These are phyloP conservation scores for Aphidius colemani DNA, from an alignment of 2,888 invertebrate species.

Conservation along the genomic window DNA sequence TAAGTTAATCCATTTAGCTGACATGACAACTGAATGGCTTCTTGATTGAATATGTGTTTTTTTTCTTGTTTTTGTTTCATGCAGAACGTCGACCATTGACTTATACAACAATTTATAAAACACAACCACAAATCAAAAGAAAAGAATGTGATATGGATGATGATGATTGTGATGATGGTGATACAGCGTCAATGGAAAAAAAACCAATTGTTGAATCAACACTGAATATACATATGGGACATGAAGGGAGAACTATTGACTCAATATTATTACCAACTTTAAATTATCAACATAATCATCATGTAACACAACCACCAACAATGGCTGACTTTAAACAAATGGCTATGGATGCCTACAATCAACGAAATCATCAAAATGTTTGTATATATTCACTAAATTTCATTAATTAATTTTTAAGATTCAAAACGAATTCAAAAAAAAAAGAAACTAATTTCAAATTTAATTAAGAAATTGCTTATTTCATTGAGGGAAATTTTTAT, in stretches of 20 bases:
- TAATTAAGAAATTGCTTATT: too few species aligned
- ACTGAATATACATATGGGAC: slow-evolving; percentile 48
- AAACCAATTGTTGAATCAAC: slow-evolving; percentile 49
- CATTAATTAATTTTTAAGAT: too few species aligned
- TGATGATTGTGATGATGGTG: slow-evolving; percentile 40
- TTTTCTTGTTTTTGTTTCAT: slow-evolving; percentile 11
- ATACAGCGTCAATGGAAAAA: slow-evolving; percentile 48
- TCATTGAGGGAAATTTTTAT: too few species aligned
- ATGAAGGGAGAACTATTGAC: slow-evolving; percentile 41
- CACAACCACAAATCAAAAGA: slow-evolving; percentile 53
- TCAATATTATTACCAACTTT: slow-evolving; percentile 43
- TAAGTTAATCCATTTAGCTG: slow-evolving; percentile 32
- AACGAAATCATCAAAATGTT: slow-evolving; percentile 54
- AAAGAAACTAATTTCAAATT: too few species aligned
- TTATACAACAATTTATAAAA: slow-evolving; percentile 54
- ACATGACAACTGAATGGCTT: slow-evolving; percentile 40
- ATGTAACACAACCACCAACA: slow-evolving; percentile 46
- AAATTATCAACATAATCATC: slow-evolving; percentile 44
- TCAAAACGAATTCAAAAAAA: too few species aligned
- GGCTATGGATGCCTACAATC: slow-evolving; percentile 56
- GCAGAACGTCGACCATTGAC: slow-evolving; percentile 56
- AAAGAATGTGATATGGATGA: slow-evolving; percentile 46
- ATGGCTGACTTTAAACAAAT: slow-evolving; percentile 56
- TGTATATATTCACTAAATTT: too few species aligned
- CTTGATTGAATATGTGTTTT: slow-evolving; percentile 31